Evolutionary conservation across 2,113 vertebrate genomes (phyloP), one percentile per base, ranked within the genome.

Genomic region (Amazona vittata): DNA sequence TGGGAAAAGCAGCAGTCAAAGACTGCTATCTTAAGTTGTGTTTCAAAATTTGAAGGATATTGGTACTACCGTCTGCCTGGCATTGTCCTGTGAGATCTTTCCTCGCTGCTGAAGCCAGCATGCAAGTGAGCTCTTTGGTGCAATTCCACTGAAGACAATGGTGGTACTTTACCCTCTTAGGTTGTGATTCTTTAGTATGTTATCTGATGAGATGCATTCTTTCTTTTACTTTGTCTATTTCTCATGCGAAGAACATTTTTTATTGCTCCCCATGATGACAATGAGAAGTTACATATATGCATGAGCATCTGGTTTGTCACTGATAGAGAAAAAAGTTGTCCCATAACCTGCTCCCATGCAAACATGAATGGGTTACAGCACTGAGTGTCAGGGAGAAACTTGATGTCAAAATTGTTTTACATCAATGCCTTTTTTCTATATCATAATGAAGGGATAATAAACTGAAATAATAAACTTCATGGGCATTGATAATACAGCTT

Each of bases 401-500:
- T 86, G 26, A n/a, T 88, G 59, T 89, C 68, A 86, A 82, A 95
- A 85, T 50, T 83, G 8, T 52, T 94, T 93, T 91, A 84, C 81
- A 82, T 59, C 52, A 67, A 53, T 80, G 29, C 11, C 22, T 87
- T 85, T 83, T 77, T 87, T 59, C 83, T 83, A 41, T 81, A 81
- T 60, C n/a, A 44, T 70, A 95, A 94, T 47, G 53, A 95, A 73
- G 4, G 39, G 31, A 78, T 90, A 93, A 84, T 93, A 82, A 83
- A 87, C 41, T 63, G 28, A 24, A 86, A 64, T 70, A 78, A 82
- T 82, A 85, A 89, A 94, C 33, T 92, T 78, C 12, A 59, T 15
- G 12, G 43, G 50, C 31, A 90, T 95, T 93, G 70, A 85, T 92
- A 90, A 91, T 87, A 71, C 21, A 81, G 35, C n/a, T 68, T 92